phyloP scores from a whole-genome alignment of 30 jellyfish, hydroid and myxozoan species.

The Aurelia coerulea region DNA sequence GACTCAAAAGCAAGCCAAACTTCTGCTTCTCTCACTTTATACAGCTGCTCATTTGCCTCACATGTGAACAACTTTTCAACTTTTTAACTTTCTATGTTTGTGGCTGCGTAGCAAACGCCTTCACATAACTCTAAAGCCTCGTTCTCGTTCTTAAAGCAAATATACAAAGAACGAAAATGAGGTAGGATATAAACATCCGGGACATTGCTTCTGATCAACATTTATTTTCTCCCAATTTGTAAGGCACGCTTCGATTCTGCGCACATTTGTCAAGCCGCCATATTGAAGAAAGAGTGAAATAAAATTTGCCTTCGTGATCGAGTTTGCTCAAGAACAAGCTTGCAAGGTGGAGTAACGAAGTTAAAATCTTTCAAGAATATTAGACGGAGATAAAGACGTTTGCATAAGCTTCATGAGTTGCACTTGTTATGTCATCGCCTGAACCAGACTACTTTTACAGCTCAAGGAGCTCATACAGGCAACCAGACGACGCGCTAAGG shows the following conservation, averaged over 20 bases:
- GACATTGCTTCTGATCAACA: constrained; percentile 27
- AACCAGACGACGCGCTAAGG: constrained; percentile 62
- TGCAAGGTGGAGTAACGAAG: background rate
- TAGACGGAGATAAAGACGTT: background rate
- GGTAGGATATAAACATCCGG: constrained; percentile 36
- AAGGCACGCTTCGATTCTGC: constrained; percentile 55
- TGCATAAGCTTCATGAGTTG: constrained; percentile 33
- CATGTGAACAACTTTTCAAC: background rate
- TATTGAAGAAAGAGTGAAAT: constrained; percentile 24
- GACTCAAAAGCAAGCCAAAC: too few relatives aligned
- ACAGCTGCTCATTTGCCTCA: too few relatives aligned
- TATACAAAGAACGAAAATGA: background rate
- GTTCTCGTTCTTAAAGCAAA: background rate
- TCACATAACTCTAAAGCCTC: background rate
- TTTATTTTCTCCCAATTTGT: constrained; percentile 37
- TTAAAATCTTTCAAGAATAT: background rate
- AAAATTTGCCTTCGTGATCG: too few relatives aligned
- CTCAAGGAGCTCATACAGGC: constrained; percentile 86
- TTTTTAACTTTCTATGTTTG: background rate
- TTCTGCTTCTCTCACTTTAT: too few relatives aligned
- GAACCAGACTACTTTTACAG: constrained; percentile 86
- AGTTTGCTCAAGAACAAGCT: background rate
- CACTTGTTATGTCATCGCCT: constrained; percentile 94
- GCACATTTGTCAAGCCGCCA: constrained; percentile 64
- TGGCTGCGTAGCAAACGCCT: background rate